These are phyloP conservation scores for Erpetoichthys calabaricus DNA, from an alignment of 2,797 vertebrate species.

Conservation along the genomic window DNA sequence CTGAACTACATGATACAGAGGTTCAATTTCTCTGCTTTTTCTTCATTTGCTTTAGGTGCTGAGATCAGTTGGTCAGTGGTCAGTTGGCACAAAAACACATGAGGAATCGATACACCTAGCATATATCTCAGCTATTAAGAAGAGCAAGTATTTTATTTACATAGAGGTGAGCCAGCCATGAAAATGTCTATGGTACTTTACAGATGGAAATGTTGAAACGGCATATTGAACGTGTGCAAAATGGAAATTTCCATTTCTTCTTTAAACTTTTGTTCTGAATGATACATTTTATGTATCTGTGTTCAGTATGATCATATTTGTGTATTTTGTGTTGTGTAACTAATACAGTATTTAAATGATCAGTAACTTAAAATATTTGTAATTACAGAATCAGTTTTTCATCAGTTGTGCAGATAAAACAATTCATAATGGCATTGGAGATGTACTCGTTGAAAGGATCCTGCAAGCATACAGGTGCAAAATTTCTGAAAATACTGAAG, in stretches of 20 bases:
- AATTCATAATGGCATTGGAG: slow-evolving; percentile 22
- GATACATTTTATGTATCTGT: too few relatives aligned
- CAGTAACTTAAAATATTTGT: not conserved
- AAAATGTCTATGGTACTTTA: too few relatives aligned
- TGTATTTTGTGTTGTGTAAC: too few relatives aligned
- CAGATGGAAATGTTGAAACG: not conserved
- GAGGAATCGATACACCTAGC: slow-evolving; percentile 28
- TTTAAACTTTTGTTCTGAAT: too few relatives aligned
- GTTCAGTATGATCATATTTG: too few relatives aligned
- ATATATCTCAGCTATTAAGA: slow-evolving; percentile 27
- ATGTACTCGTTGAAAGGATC: slow-evolving; percentile 20
- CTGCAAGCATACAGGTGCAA: slow-evolving; percentile 22
- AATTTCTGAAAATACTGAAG: too few relatives aligned
- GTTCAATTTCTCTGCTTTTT: too few relatives aligned
- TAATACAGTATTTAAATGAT: not conserved
- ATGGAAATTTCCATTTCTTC: too few relatives aligned
- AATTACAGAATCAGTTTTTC: slow-evolving; percentile 24
- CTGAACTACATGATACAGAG: too few relatives aligned
- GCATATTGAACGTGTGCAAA: too few relatives aligned
- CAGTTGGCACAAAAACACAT: slow-evolving; percentile 24
- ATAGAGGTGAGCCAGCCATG: slow-evolving; percentile 21
- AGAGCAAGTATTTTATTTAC: slow-evolving; percentile 29
- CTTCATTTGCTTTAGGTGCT: not conserved
- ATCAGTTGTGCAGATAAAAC: slow-evolving; percentile 23
- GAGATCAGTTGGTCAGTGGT: slow-evolving; percentile 30